Evolutionary conservation across 2,797 vertebrate genomes (phyloP), one percentile per base, ranked within the genome.

Genomic region (Aythya fuligula): DNA sequence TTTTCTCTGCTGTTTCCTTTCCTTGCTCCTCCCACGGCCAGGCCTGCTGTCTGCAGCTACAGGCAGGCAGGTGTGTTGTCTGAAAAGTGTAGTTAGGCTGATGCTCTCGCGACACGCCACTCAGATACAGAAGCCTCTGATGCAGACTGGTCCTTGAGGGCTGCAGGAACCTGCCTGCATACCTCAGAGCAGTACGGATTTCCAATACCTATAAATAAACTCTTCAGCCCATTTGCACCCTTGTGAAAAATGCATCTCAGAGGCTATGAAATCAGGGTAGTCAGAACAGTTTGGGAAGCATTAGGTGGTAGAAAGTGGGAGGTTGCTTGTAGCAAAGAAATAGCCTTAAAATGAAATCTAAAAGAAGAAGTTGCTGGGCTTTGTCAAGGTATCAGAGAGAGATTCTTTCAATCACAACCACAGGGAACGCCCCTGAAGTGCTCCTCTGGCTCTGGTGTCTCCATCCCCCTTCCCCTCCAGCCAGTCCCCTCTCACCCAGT

Each of bases 211-310:
- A 92, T 83, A 75, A 91, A 85, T 67, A 77, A 96, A 81, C 93
- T 64, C 65, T 87, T 92, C 77, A 62, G 6, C 62, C 93, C 85
- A 90, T 93, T 91, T 95, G 95, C 87, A 88, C 96, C 81, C 92
- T 88, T 22, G 17, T 60, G 94, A 87, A 94, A 94, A 92, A 92
- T n/a, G 28, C 30, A 8, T 91, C 93, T 91, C 11, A 7, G 71
- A 92, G 89, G 75, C 95, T 70, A 2, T 47, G 83, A 41, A 74
- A 49, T 81, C 83, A 47, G 79, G 76, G 85, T 62, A 54, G 76
- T 71, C 76, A 28, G 91, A 58, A 84, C 41, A 79, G 45, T 79
- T 28, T 21, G 41, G 77, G 43, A 69, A 69, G 47, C 41, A 11
- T 13, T 3, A 13, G 47, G 18, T 38, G 65, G 32, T 53, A 56